These are phyloP conservation scores for Caenorhabditis macrosperma DNA, from an alignment of 2,888 invertebrate species.

Conservation along the genomic window DNA sequence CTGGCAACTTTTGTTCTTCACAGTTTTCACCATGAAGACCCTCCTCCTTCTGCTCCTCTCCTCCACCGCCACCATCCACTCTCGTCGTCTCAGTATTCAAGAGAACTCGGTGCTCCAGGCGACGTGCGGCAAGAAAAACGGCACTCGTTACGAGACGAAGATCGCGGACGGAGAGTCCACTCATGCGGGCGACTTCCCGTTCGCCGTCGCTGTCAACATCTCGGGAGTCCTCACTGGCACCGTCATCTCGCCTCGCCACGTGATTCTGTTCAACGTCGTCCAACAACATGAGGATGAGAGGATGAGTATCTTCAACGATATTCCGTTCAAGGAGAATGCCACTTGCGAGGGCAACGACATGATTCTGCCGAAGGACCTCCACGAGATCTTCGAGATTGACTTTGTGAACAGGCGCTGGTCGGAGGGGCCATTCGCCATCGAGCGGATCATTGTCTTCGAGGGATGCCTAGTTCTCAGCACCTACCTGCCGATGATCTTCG, in stretches of 20 bases:
- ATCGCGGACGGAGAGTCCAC: background rate
- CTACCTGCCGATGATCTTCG: constrained; percentile 30
- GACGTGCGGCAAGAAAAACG: background rate
- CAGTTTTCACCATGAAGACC: background rate
- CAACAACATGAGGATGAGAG: background rate
- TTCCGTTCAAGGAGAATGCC: background rate
- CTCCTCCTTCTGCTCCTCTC: background rate
- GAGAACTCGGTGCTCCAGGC: background rate
- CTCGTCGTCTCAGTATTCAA: background rate
- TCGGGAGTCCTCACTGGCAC: constrained; percentile 20
- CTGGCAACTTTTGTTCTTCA: background rate
- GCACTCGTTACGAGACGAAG: background rate
- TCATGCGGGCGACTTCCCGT: constrained; percentile 6
- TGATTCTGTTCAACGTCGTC: constrained; percentile 35
- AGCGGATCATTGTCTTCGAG: background rate
- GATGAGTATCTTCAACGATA: background rate
- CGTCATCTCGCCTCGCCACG: constrained; percentile 30
- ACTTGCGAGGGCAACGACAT: background rate
- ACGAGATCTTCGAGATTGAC: background rate
- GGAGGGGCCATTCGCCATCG: background rate
- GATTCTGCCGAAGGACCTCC: constrained; percentile 1
- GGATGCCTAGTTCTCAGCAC: background rate
- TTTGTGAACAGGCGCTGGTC: background rate
- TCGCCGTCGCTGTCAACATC: constrained; percentile 3
- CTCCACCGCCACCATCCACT: background rate